Conservation (phyloP, 2,888 invertebrate genomes). For the Therioaphis trifolii region DNA sequence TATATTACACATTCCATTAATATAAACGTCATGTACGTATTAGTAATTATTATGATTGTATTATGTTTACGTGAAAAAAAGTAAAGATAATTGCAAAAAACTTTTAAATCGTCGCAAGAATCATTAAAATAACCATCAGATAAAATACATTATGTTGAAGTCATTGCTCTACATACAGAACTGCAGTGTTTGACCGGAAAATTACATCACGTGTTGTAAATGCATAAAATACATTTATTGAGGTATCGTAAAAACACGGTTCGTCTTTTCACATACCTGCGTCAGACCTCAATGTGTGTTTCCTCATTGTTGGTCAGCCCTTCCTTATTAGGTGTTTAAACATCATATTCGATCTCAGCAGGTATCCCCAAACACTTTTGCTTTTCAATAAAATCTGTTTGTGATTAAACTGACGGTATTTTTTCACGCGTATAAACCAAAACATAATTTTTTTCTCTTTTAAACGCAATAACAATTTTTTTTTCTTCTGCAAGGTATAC, state of each 20-base stretch:
- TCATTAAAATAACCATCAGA: no score
- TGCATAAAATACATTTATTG: constrained; percentile 40
- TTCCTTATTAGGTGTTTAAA: constrained; percentile 60
- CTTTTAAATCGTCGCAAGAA: no score
- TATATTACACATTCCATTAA: no score
- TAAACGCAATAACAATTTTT: constrained; percentile 17
- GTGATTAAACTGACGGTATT: constrained; percentile 38
- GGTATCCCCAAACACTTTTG: constrained; percentile 52
- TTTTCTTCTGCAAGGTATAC: background rate
- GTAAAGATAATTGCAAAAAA: no score
- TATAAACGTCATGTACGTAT: no score
- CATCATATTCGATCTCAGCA: constrained; percentile 18
- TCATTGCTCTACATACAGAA: no score
- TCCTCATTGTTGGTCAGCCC: constrained; percentile 54
- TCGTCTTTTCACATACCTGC: constrained; percentile 2
- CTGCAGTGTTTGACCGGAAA: background rate
- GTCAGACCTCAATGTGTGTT: background rate
- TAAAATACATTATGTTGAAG: no score
- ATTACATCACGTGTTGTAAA: constrained; percentile 29
- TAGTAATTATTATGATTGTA: no score
- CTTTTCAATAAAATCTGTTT: constrained; percentile 27
- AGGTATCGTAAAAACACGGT: constrained; percentile 14
- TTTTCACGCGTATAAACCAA: background rate
- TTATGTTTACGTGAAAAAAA: no score
- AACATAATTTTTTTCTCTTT: background rate